phyloP scores from a whole-genome alignment of 2,888 invertebrate genomes.

The Andrena camellia region DNA sequence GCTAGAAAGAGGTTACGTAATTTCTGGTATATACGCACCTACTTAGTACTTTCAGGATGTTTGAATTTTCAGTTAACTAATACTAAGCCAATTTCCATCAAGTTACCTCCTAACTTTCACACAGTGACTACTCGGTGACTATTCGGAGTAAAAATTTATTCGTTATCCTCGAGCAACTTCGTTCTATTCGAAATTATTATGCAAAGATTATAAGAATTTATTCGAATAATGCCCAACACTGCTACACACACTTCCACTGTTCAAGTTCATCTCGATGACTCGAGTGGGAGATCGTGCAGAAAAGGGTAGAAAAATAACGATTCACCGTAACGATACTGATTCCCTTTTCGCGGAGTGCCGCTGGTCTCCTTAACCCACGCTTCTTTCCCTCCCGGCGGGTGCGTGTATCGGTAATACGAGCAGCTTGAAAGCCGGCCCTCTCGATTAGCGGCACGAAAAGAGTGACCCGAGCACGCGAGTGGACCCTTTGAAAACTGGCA shows the following conservation, averaged over 20 bases:
- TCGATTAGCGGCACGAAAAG: constrained; percentile 56
- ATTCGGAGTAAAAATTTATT: too few relatives aligned
- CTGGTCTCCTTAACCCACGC: neutral
- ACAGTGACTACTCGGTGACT: too few relatives aligned
- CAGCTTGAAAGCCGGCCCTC: constrained; percentile 45
- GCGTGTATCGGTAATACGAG: constrained; percentile 33
- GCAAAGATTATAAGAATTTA: too few relatives aligned
- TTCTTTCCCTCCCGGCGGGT: neutral
- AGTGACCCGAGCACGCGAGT: constrained; percentile 61
- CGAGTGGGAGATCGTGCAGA: neutral
- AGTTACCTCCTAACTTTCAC: too few relatives aligned
- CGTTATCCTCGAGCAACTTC: too few relatives aligned
- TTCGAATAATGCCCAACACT: too few relatives aligned
- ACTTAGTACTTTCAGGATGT: too few relatives aligned
- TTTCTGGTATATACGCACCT: too few relatives aligned
- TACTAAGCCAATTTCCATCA: too few relatives aligned
- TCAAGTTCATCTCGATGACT: neutral
- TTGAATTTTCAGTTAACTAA: too few relatives aligned
- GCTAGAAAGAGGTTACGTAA: too few relatives aligned
- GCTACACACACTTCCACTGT: neutral
- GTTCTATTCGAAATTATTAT: too few relatives aligned
- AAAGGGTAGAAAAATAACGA: neutral
- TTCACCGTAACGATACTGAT: neutral
- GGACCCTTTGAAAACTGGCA: constrained; percentile 55
- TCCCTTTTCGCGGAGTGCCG: neutral